Evolutionary conservation across 2,797 vertebrate species (phyloP).

Genomic region (Streptopelia turtur): DNA sequence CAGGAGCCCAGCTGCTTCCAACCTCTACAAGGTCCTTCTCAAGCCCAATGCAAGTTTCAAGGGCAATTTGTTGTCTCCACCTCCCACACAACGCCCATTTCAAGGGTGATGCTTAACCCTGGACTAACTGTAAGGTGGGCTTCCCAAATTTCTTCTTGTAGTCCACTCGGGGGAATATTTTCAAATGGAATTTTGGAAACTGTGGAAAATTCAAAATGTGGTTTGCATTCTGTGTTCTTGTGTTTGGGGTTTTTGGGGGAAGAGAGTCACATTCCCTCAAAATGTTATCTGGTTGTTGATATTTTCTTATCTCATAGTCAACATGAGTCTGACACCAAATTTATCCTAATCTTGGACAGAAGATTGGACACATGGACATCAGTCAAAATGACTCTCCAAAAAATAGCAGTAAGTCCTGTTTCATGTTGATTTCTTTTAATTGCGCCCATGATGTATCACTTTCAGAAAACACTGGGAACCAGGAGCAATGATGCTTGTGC

Average conservation of each 20-base stretch:
- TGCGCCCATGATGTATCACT: not conserved
- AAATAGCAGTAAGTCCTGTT: conserved; percentile 88
- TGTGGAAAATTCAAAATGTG: not conserved
- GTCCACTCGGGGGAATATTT: not conserved
- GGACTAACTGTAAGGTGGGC: not conserved
- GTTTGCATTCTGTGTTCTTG: not conserved
- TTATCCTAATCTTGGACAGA: conserved; percentile 95
- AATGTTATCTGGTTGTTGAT: not conserved
- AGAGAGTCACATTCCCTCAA: not conserved
- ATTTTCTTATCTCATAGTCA: conserved; percentile 78
- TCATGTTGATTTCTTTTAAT: not conserved
- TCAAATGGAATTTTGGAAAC: not conserved
- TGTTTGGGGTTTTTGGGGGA: not conserved
- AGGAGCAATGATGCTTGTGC: not conserved
- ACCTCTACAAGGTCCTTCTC: not conserved
- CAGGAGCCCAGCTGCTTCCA: not conserved
- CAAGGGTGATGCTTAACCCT: not conserved
- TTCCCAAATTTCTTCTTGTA: not conserved
- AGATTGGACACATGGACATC: conserved; percentile 95
- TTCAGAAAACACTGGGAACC: not conserved
- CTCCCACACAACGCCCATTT: rapidly evolving
- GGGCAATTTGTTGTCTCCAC: not conserved
- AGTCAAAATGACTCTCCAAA: conserved; percentile 91
- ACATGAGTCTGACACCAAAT: conserved; percentile 88
- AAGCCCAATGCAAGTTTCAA: rapidly evolving